Conservation (phyloP, 2,888 invertebrate genomes). For the Xylota segnis region DNA sequence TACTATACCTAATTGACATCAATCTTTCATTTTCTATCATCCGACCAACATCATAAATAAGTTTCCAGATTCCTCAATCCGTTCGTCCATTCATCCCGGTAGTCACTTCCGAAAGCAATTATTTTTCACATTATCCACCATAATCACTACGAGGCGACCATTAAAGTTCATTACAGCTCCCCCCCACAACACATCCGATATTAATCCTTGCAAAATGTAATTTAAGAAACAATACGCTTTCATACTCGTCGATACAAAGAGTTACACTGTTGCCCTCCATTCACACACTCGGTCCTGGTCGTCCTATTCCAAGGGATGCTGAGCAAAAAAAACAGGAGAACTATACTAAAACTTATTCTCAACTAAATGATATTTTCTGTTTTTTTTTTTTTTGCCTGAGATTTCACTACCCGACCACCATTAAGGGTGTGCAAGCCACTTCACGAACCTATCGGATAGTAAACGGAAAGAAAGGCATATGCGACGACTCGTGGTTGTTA, state of each 20-base stretch:
- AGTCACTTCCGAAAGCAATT: conserved; percentile 65
- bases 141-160: conserved; percentile 69
- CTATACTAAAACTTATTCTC: conserved; percentile 36
- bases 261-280: conserved; percentile 30
- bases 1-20: conserved; percentile 4
- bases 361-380: conserved; percentile 55
- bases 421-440: conserved; percentile 30
- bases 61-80: conserved; percentile 9
- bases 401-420: conserved; percentile 7
- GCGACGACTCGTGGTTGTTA: conserved; percentile 37
- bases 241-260: conserved; percentile 58
- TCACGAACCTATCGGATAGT: conserved; percentile 49
- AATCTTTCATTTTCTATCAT: conserved; percentile 2
- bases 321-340: background rate
- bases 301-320: background rate
- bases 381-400: too few relatives aligned
- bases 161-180: conserved; percentile 68
- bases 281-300: conserved; percentile 24
- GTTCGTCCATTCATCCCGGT: conserved; percentile 3
- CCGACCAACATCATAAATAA: conserved; percentile 22
- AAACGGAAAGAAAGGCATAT: conserved; percentile 18
- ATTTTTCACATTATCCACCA: conserved; percentile 67
- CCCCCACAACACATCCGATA: conserved; percentile 55
- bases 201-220: conserved; percentile 76
- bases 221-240: conserved; percentile 75